These are phyloP conservation scores for Bambusicola thoracicus DNA, from an alignment of 2,113 vertebrate genomes.

Conservation along the genomic window DNA sequence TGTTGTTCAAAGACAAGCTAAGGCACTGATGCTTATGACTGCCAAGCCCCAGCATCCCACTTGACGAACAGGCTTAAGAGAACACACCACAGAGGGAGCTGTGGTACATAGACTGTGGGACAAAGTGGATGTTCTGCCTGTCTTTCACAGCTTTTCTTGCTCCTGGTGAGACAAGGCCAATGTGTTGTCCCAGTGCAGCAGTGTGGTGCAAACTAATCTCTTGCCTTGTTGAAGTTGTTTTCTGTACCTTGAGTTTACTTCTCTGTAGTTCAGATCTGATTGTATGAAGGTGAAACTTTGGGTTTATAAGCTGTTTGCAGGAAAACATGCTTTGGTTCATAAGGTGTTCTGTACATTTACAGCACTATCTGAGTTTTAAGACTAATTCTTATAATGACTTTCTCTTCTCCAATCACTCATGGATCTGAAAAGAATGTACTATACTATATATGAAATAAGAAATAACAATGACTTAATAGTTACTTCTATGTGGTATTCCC, in stretches of 20 bases:
- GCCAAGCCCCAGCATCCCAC: neutral
- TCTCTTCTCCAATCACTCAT: neutral
- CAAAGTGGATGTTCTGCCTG: neutral
- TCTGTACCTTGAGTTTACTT: neutral
- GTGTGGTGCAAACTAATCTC: neutral
- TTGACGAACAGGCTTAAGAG: neutral
- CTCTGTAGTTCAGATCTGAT: neutral
- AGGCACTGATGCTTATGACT: neutral
- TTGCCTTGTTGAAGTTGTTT: neutral
- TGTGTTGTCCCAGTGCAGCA: neutral
- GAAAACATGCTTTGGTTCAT: neutral
- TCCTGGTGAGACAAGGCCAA: neutral
- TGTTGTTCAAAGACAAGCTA: neutral
- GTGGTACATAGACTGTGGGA: fast-evolving
- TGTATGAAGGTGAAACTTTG: neutral
- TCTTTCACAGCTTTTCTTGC: neutral
- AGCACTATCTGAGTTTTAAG: neutral
- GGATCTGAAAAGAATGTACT: neutral
- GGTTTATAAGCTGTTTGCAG: neutral
- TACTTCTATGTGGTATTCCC: neutral
- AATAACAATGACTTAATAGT: neutral
- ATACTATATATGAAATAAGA: neutral
- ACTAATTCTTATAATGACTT: neutral
- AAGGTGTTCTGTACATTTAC: neutral
- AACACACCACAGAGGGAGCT: neutral